Evolutionary conservation across 2,113 vertebrate species (phyloP).

Genomic region (Corythoichthys intestinalis): DNA sequence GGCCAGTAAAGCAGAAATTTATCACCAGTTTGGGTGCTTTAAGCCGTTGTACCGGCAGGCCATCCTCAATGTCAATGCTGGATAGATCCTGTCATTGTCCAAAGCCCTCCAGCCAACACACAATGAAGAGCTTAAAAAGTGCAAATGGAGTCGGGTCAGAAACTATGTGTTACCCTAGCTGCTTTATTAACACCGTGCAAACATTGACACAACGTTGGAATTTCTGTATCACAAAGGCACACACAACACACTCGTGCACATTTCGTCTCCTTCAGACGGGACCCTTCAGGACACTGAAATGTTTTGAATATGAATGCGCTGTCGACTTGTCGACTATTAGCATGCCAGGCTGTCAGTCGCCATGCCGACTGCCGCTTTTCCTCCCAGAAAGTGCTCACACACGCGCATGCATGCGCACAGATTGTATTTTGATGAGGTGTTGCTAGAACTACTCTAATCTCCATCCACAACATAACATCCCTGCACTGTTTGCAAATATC

Average conservation of each 20-base stretch:
- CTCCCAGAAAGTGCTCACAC: background rate
- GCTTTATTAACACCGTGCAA: background rate
- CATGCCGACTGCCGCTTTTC: slow-evolving; percentile 13
- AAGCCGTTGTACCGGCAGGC: background rate
- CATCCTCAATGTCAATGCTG: background rate
- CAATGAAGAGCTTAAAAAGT: slow-evolving; percentile 1
- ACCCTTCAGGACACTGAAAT: slow-evolving; percentile 5
- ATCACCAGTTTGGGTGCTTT: background rate
- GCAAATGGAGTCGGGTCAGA: background rate
- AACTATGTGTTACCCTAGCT: background rate
- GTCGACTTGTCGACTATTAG: slow-evolving; percentile 1
- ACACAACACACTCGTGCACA: background rate
- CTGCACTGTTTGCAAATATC: slow-evolving; percentile 20
- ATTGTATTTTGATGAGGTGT: background rate
- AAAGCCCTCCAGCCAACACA: background rate
- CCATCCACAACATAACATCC: slow-evolving; percentile 12
- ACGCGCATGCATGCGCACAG: background rate
- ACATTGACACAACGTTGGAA: background rate
- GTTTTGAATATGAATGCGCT: slow-evolving; percentile 11
- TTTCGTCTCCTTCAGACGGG: background rate
- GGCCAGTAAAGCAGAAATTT: background rate
- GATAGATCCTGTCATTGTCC: background rate
- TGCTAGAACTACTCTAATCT: slow-evolving; percentile 33
- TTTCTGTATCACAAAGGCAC: background rate
- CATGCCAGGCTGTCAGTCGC: slow-evolving; percentile 12